Conservation (phyloP, 2,888 invertebrate genomes). For the Plutella xylostella region DNA sequence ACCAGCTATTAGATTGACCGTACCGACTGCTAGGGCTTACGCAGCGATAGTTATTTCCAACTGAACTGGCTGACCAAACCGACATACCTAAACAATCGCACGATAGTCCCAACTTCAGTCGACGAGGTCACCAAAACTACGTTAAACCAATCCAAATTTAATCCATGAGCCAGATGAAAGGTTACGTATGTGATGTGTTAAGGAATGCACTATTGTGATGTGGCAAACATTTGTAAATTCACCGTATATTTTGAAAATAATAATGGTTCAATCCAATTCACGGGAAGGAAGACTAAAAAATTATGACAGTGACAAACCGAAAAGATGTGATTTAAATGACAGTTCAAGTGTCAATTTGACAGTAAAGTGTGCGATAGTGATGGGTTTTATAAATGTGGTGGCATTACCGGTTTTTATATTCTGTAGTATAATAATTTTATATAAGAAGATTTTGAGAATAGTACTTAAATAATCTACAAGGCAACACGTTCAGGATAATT, state of each 20-base stretch:
- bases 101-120: slow-evolving; percentile 47
- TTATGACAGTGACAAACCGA: too few relatives aligned
- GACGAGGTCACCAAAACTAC: slow-evolving; percentile 41
- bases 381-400: too few relatives aligned
- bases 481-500: too few relatives aligned
- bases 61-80: slow-evolving; percentile 78
- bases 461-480: too few relatives aligned
- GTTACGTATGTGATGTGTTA: slow-evolving; percentile 18
- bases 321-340: too few relatives aligned
- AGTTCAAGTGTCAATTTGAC: too few relatives aligned
- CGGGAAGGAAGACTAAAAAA: background rate
- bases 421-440: too few relatives aligned
- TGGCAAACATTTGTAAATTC: background rate
- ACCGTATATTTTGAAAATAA: background rate
- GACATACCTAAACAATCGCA: slow-evolving; percentile 72
- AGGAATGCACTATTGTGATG: background rate
- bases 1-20: slow-evolving; percentile 56
- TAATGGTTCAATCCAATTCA: background rate
- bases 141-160: background rate
- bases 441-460: too few relatives aligned
- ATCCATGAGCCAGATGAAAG: slow-evolving; percentile 12
- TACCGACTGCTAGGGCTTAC: slow-evolving; percentile 52
- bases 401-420: too few relatives aligned
- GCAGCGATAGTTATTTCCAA: slow-evolving; percentile 64
- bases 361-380: too few relatives aligned